phyloP scores from a whole-genome alignment of 2,113 vertebrate genomes.

The Galemys pyrenaicus region DNA sequence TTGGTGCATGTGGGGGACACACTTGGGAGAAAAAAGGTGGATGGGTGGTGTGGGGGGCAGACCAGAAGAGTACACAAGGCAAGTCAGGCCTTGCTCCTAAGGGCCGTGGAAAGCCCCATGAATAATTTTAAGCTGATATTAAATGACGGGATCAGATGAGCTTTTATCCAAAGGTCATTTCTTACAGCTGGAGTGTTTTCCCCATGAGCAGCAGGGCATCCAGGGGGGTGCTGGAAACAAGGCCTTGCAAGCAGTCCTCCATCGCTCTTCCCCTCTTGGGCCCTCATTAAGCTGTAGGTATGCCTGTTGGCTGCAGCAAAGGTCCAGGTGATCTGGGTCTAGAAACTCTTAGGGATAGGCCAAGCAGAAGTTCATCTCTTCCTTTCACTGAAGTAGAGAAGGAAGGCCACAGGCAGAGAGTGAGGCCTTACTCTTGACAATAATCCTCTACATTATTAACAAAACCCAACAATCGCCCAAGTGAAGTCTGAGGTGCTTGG shows the following conservation, averaged over 20 bases:
- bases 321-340: background rate
- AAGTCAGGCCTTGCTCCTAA: background rate
- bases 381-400: background rate
- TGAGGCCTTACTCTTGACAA: background rate
- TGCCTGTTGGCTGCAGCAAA: background rate
- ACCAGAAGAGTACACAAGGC: background rate
- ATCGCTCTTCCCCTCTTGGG: background rate
- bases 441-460: background rate
- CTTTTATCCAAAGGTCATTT: conserved; percentile 58
- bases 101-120: background rate
- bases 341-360: background rate
- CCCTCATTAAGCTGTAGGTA: background rate
- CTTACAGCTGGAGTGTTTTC: conserved; percentile 47
- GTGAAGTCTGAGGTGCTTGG: background rate
- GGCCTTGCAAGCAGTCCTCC: background rate
- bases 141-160: conserved; percentile 47
- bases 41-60: background rate
- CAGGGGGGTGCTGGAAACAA: background rate
- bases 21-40: background rate
- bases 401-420: background rate
- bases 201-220: background rate
- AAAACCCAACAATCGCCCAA: background rate
- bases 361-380: background rate
- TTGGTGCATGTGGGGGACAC: background rate
- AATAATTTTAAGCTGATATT: conserved; percentile 49